These are phyloP conservation scores for Heliconius himera DNA, from an alignment of 1,140 invertebrate species.

Conservation along the genomic window DNA sequence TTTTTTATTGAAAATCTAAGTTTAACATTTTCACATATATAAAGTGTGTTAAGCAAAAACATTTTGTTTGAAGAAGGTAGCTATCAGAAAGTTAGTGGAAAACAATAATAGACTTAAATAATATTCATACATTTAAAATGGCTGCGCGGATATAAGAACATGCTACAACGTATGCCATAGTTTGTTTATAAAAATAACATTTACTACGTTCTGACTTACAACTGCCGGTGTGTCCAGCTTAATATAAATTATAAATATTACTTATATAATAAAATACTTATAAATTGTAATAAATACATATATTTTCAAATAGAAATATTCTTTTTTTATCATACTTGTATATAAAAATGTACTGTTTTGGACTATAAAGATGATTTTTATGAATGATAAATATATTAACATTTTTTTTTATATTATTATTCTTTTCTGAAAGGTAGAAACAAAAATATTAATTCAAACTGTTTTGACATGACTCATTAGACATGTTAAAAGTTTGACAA, in stretches of 20 bases:
- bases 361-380: too few relatives aligned
- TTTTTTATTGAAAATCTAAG: background rate
- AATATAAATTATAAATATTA: conserved; percentile 11
- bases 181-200: background rate
- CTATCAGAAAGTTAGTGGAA: background rate
- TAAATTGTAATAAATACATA: too few relatives aligned
- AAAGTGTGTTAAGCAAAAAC: background rate
- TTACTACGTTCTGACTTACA: conserved; percentile 9
- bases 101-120: background rate
- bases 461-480: too few relatives aligned
- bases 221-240: conserved; percentile 6
- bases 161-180: background rate
- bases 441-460: too few relatives aligned
- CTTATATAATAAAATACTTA: background rate
- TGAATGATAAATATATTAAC: too few relatives aligned
- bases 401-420: too few relatives aligned
- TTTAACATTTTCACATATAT: background rate
- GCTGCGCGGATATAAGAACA: background rate
- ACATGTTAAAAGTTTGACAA: too few relatives aligned
- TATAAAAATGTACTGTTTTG: too few relatives aligned
- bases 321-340: too few relatives aligned
- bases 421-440: too few relatives aligned
- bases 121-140: background rate
- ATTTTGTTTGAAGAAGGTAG: background rate
- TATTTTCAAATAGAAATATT: too few relatives aligned